These are phyloP conservation scores for Camarhynchus parvulus DNA, from an alignment of 2,113 vertebrate species.

Conservation along the genomic window DNA sequence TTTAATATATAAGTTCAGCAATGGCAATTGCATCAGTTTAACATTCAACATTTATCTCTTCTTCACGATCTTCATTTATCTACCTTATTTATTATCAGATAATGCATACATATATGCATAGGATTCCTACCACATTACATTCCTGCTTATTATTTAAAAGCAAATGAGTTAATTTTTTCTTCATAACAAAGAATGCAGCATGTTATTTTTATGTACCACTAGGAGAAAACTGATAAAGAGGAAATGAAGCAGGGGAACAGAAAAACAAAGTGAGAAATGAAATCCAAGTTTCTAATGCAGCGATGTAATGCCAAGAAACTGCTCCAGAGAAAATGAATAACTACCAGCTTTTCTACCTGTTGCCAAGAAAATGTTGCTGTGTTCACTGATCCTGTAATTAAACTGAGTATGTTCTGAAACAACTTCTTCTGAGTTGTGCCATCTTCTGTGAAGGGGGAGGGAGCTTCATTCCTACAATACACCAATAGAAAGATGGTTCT, in stretches of 20 bases:
- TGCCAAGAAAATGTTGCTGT: conserved; percentile 61
- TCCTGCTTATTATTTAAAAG: background rate
- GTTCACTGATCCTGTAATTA: conserved; percentile 62
- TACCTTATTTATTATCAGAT: background rate
- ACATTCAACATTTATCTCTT: background rate
- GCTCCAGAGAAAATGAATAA: conserved; percentile 35
- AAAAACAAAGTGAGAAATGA: conserved; percentile 32
- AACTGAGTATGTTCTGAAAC: conserved; percentile 36
- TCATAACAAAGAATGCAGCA: background rate
- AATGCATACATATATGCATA: background rate
- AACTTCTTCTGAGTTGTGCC: background rate
- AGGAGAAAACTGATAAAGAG: conserved; percentile 5
- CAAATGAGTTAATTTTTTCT: background rate
- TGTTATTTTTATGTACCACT: conserved; percentile 17
- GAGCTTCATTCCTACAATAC: background rate
- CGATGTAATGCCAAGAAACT: conserved; percentile 7
- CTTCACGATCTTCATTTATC: background rate
- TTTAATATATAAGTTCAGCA: background rate
- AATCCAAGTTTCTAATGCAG: conserved; percentile 28
- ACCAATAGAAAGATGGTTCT: background rate
- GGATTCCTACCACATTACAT: background rate
- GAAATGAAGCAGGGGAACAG: conserved; percentile 9
- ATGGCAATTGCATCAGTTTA: background rate
- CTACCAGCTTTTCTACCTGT: conserved; percentile 57
- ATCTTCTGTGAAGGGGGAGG: conserved; percentile 12